Percentiles rank a stretch among this genome's conserved stretches.
Conservation (phyloP, 2,113 vertebrate species). For the Raja brachyura region DNA sequence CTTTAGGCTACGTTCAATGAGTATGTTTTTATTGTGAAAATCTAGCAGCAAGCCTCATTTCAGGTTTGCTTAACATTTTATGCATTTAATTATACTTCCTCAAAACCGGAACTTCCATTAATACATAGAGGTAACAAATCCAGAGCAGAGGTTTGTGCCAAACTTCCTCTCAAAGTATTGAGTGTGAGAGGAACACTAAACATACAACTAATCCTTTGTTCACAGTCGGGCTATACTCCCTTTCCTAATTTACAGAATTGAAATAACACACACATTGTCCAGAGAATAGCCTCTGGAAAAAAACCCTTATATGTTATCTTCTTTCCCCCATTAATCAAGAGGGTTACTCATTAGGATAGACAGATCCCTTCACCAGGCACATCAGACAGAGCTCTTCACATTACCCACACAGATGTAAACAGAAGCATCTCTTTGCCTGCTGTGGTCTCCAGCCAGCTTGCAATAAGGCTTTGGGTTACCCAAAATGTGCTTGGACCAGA, state of each 20-base stretch:
- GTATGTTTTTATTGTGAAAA: background rate
- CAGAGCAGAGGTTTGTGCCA: background rate
- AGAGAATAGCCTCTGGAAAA: background rate
- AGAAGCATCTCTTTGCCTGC: background rate
- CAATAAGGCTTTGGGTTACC: background rate
- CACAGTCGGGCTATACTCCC: background rate
- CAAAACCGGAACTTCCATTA: background rate
- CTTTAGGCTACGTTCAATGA: background rate
- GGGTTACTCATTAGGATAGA: background rate
- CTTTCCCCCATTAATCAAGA: background rate
- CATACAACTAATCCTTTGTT: background rate
- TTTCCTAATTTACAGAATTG: background rate
- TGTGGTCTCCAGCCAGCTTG: background rate
- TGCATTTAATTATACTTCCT: background rate
- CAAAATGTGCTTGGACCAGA: background rate
- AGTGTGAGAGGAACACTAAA: background rate
- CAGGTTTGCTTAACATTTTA: background rate
- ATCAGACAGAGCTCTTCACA: background rate
- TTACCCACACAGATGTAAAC: background rate
- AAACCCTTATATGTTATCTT: background rate
- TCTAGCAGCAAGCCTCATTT: background rate
- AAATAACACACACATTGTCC: background rate
- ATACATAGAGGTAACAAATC: background rate
- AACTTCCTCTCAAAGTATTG: background rate
- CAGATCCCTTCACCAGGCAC: background rate